A percentile compares a stretch with the other conserved stretches of the same genome.
Conservation (phyloP, 2,113 vertebrate species). For the Apistogramma diplotaenia region DNA sequence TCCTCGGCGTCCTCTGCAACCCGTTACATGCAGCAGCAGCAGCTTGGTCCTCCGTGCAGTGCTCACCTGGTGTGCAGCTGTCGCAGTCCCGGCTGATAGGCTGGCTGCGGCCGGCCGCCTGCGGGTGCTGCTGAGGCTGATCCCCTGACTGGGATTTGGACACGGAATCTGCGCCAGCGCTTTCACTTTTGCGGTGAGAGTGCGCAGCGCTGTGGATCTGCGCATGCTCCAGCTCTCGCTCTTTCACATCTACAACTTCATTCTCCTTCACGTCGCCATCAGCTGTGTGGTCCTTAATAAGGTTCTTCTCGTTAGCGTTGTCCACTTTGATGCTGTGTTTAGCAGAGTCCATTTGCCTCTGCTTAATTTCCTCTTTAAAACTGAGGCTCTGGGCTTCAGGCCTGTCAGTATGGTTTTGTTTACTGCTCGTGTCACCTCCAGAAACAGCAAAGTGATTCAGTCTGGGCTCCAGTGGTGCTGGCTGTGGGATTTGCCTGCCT, state of each 20-base stretch:
- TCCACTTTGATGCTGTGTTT: neutral
- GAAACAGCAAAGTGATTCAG: neutral
- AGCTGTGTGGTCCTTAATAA: neutral
- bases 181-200: neutral
- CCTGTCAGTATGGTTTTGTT: neutral
- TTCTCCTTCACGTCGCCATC: neutral
- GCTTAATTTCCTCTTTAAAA: neutral
- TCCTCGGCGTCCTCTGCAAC: slow-evolving; percentile 71
- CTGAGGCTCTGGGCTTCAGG: neutral
- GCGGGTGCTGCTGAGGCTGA: neutral
- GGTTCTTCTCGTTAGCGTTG: neutral
- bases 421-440: neutral
- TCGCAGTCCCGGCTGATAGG: neutral
- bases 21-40: neutral
- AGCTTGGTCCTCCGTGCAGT: neutral
- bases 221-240: slow-evolving; percentile 14
- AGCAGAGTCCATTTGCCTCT: neutral
- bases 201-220: neutral
- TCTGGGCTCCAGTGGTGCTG: neutral
- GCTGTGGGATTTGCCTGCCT: neutral
- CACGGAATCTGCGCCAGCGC: neutral
- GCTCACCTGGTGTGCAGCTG: slow-evolving; percentile 1
- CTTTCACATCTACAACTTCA: slow-evolving; percentile 16
- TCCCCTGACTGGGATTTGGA: neutral
- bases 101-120: neutral